Evolutionary conservation across 2,888 invertebrate genomes (phyloP).

Genomic region (Apodemia mormo): DNA sequence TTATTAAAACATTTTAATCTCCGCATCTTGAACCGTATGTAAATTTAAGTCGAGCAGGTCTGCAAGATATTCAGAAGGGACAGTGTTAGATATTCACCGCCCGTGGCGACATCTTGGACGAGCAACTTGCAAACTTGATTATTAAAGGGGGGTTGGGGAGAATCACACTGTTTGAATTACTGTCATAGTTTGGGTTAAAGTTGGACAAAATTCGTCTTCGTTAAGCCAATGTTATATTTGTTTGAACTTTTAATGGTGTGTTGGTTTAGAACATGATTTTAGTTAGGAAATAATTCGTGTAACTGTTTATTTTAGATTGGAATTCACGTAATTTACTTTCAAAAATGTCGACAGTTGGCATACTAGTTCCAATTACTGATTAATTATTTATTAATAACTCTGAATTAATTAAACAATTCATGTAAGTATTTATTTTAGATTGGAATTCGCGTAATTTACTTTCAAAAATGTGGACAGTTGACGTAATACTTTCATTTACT

Average conservation of each 20-base stretch:
- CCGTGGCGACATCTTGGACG: slow-evolving; percentile 66
- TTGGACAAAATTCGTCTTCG: slow-evolving; percentile 37
- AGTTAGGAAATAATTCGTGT: background rate
- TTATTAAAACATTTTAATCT: background rate
- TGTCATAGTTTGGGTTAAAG: slow-evolving; percentile 43
- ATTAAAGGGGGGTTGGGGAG: slow-evolving; percentile 47
- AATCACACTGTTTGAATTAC: slow-evolving; percentile 45
- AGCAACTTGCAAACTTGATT: slow-evolving; percentile 68
- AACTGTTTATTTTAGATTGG: background rate
- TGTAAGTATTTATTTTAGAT: too few relatives aligned
- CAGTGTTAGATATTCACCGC: slow-evolving; percentile 58
- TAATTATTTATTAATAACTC: too few relatives aligned
- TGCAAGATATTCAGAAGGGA: slow-evolving; percentile 53
- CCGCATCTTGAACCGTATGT: slow-evolving; percentile 56
- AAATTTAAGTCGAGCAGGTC: slow-evolving; percentile 58
- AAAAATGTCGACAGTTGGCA: too few relatives aligned
- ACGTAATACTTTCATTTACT: too few relatives aligned
- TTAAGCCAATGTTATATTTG: slow-evolving; percentile 25
- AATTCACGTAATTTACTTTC: too few relatives aligned
- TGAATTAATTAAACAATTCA: too few relatives aligned
- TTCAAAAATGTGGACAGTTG: too few relatives aligned
- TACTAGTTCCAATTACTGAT: too few relatives aligned
- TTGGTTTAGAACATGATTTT: slow-evolving; percentile 1
- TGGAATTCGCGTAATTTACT: too few relatives aligned
- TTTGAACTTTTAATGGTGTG: slow-evolving; percentile 21